Percentiles rank a stretch among this genome's conserved stretches.
Conservation (phyloP, 2,113 vertebrate genomes). For the Pelecanoides urinatrix region DNA sequence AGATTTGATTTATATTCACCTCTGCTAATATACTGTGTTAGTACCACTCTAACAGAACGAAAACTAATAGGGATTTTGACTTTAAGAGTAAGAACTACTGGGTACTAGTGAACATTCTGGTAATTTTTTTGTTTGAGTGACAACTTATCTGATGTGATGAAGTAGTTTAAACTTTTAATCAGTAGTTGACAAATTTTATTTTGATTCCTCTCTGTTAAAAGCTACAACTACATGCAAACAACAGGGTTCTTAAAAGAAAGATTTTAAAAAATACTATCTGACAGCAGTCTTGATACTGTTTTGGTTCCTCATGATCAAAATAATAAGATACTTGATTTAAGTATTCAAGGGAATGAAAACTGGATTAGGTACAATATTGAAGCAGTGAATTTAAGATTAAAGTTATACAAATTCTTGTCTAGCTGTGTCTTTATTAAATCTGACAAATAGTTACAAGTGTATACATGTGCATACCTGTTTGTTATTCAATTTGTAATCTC, state of each 20-base stretch:
- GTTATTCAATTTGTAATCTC: background rate
- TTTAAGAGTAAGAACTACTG: background rate
- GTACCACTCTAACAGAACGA: background rate
- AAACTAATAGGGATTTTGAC: background rate
- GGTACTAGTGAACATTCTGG: background rate
- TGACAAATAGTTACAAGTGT: background rate
- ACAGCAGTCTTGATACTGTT: background rate
- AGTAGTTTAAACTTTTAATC: background rate
- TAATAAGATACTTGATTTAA: background rate
- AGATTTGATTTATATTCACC: fast-evolving
- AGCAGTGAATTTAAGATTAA: background rate
- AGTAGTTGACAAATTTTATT: background rate
- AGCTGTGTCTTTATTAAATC: background rate
- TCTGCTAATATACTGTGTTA: background rate
- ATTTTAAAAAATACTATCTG: background rate
- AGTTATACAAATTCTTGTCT: background rate
- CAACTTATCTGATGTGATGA: background rate
- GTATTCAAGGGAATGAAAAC: background rate
- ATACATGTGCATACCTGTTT: background rate
- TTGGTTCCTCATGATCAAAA: background rate
- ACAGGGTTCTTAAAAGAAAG: background rate
- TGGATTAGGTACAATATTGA: background rate
- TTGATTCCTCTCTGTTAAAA: background rate
- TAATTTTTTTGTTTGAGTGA: background rate
- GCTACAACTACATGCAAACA: background rate